These are phyloP conservation scores for Uria lomvia DNA, from an alignment of 2,113 vertebrate genomes.

Conservation along the genomic window DNA sequence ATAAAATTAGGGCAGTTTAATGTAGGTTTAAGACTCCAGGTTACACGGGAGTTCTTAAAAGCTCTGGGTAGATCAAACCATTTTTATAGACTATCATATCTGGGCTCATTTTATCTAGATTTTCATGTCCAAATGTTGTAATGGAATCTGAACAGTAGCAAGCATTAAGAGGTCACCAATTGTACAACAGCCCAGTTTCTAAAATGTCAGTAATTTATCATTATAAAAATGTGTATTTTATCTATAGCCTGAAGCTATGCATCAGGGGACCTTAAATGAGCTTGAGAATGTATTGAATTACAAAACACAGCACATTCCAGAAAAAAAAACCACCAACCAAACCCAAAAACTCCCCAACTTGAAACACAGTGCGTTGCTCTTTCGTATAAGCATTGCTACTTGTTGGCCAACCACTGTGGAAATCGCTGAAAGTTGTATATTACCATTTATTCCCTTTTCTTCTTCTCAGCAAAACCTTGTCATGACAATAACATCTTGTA, in stretches of 20 bases:
- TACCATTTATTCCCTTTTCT: background rate
- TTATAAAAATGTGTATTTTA: background rate
- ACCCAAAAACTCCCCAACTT: background rate
- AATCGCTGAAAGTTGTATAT: background rate
- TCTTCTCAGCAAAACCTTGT: background rate
- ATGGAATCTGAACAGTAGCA: background rate
- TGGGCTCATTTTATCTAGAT: background rate
- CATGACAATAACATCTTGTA: background rate
- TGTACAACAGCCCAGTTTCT: background rate
- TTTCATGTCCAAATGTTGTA: background rate
- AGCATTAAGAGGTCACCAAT: background rate
- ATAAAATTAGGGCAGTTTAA: background rate
- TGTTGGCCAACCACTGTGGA: background rate
- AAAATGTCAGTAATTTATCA: background rate
- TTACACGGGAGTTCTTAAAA: background rate
- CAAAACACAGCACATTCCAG: background rate
- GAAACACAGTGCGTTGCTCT: background rate
- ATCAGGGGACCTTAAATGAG: background rate
- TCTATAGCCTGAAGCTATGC: background rate
- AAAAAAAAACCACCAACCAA: background rate
- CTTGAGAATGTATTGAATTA: background rate
- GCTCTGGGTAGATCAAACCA: background rate
- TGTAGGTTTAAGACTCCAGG: background rate
- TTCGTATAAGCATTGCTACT: background rate
- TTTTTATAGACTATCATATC: background rate